Conservation (phyloP, 2,113 vertebrate genomes). For the Psammodynastes pulverulentus region DNA sequence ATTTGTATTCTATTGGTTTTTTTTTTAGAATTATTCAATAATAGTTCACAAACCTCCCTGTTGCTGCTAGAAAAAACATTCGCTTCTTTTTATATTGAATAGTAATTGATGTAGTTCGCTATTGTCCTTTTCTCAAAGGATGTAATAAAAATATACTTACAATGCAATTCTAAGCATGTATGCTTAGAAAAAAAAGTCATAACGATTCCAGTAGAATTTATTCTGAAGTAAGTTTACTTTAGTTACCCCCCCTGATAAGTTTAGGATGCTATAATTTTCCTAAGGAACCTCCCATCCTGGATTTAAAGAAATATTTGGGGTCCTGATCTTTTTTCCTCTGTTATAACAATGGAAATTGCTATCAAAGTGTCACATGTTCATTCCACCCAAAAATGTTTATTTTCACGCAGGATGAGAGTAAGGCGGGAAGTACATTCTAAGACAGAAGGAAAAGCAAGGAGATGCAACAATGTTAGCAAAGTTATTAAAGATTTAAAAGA, state of each 20-base stretch:
- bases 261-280: not conserved
- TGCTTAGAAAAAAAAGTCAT: not conserved
- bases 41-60: not conserved
- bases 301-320: not conserved
- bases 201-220: not conserved
- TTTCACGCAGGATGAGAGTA: slow-evolving; percentile 45
- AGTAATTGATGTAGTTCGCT: not conserved
- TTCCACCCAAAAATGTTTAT: slow-evolving; percentile 41
- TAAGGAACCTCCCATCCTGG: not conserved
- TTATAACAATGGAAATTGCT: slow-evolving; percentile 16
- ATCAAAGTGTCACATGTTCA: slow-evolving; percentile 1
- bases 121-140: not conserved
- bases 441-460: slow-evolving; percentile 39
- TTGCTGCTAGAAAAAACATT: not conserved
- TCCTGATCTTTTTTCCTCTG: not conserved
- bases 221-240: not conserved
- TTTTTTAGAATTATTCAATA: not conserved
- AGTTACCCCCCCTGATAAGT: not conserved
- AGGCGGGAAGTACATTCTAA: slow-evolving; percentile 29
- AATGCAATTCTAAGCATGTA: not conserved
- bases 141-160: not conserved
- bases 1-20: not conserved
- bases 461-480: slow-evolving; percentile 20
- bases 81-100: not conserved
- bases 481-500: slow-evolving; percentile 55